Conservation (phyloP, 2,797 vertebrate species). For the Neosilurus hyrtlii region DNA sequence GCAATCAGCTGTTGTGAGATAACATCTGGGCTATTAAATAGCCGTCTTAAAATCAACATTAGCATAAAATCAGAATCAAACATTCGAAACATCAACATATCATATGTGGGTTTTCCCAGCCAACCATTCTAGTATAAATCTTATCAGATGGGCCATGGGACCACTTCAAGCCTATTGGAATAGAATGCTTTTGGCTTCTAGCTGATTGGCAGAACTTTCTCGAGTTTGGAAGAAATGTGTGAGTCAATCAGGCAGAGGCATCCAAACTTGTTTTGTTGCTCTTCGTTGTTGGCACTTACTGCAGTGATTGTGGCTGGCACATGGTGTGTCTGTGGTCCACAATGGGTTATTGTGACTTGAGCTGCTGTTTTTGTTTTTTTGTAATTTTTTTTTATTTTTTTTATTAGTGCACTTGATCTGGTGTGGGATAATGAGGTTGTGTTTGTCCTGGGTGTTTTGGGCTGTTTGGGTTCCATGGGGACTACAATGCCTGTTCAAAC, state of each 20-base stretch:
- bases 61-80: not conserved
- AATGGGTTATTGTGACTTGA: conserved; percentile 23
- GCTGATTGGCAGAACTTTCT: not conserved
- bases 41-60: not conserved
- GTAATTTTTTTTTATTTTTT: not conserved
- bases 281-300: not conserved
- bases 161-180: not conserved
- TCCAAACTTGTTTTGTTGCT: conserved; percentile 25
- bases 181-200: not conserved
- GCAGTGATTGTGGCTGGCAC: conserved; percentile 14
- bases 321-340: not conserved
- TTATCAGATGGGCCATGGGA: not conserved
- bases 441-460: conserved; percentile 41
- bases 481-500: conserved; percentile 45
- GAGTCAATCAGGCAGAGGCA: conserved; percentile 25
- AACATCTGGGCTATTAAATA: not conserved
- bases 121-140: not conserved
- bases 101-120: not conserved
- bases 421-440: conserved; percentile 38
- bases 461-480: conserved; percentile 45
- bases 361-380: conserved; percentile 26
- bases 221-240: not conserved
- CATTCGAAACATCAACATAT: not conserved
- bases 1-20: not conserved
- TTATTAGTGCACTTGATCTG: conserved; percentile 17